Evolutionary conservation across 2,888 invertebrate genomes (phyloP).

Genomic region (Macroteleia sp.): DNA sequence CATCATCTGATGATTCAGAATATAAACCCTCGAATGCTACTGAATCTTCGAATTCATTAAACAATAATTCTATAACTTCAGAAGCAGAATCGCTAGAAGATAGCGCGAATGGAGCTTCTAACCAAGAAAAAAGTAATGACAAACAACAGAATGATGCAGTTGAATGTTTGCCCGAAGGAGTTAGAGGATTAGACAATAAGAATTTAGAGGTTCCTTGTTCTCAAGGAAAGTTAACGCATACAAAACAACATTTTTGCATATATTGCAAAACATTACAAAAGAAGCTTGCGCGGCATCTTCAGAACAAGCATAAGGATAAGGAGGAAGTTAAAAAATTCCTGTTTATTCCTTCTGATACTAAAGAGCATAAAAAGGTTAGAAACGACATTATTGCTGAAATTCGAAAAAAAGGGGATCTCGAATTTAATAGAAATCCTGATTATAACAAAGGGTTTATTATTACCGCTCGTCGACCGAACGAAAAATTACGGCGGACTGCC

Average conservation of each 20-base stretch:
- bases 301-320: neutral
- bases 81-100: too few relatives aligned
- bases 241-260: conserved; percentile 7
- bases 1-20: too few relatives aligned
- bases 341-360: neutral
- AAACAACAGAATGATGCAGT: too few relatives aligned
- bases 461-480: neutral
- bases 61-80: too few relatives aligned
- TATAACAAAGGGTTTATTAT: conserved; percentile 10
- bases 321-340: neutral
- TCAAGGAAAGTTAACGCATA: neutral
- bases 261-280: conserved; percentile 13
- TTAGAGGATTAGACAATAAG: neutral
- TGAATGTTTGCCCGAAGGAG: conserved; percentile 6
- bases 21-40: too few relatives aligned
- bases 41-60: too few relatives aligned
- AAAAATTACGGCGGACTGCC: neutral
- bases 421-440: conserved; percentile 4
- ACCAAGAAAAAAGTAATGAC: too few relatives aligned
- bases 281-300: conserved; percentile 3
- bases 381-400: neutral
- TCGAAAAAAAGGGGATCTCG: conserved; percentile 9
- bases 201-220: neutral
- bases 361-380: neutral
- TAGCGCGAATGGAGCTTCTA: too few relatives aligned